These are phyloP conservation scores for Phrixothrix hirtus DNA, from an alignment of 2,888 invertebrate genomes.

Conservation along the genomic window DNA sequence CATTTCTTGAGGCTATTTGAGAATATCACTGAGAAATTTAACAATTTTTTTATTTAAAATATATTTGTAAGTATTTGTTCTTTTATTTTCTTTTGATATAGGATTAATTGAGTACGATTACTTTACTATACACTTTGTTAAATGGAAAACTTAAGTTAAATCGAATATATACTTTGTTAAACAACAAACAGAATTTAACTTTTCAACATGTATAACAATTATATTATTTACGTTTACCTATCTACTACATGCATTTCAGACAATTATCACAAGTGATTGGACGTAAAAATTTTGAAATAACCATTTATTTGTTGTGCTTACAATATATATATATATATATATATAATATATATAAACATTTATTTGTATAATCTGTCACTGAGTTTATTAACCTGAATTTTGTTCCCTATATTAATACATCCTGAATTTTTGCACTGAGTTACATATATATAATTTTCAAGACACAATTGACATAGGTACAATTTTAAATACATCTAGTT, in stretches of 20 bases:
- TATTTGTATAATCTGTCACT: too few species aligned
- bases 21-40: slow-evolving; percentile 40
- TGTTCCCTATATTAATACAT: slow-evolving; percentile 33
- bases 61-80: slow-evolving; percentile 18
- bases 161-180: slow-evolving; percentile 15
- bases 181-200: slow-evolving; percentile 26
- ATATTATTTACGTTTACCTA: slow-evolving; percentile 27
- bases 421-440: slow-evolving; percentile 39
- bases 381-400: slow-evolving; percentile 43
- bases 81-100: slow-evolving; percentile 17
- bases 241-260: slow-evolving; percentile 26
- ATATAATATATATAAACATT: slow-evolving; percentile 44
- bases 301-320: slow-evolving; percentile 46
- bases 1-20: slow-evolving; percentile 38
- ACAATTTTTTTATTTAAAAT: slow-evolving; percentile 26
- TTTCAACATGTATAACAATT: slow-evolving; percentile 33
- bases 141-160: slow-evolving; percentile 15
- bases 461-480: slow-evolving; percentile 53
- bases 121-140: slow-evolving; percentile 18
- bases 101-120: slow-evolving; percentile 15
- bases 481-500: slow-evolving; percentile 37
- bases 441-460: slow-evolving; percentile 32
- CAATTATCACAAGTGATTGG: slow-evolving; percentile 36
- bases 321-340: slow-evolving; percentile 36
- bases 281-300: slow-evolving; percentile 39